phyloP scores from a whole-genome alignment of 2,797 vertebrate genomes.

The Lateolabrax maculatus region DNA sequence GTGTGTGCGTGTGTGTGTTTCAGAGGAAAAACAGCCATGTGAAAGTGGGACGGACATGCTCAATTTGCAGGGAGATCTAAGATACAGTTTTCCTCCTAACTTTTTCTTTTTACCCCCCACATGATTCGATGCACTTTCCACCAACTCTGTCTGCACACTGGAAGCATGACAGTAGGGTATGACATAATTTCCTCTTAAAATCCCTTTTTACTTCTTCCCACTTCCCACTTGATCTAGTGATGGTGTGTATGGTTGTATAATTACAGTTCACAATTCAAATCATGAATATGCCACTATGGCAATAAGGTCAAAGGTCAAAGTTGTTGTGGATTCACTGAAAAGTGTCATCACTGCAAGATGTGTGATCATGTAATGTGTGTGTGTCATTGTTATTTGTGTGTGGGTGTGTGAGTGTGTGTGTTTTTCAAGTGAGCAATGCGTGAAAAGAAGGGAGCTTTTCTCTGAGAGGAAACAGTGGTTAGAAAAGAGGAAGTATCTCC shows the following conservation, averaged over 20 bases:
- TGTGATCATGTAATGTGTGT: not conserved
- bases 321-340: not conserved
- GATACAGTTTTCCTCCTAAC: constrained; percentile 41
- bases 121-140: constrained; percentile 25
- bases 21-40: constrained; percentile 20
- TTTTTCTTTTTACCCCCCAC: constrained; percentile 19
- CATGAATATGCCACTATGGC: not conserved
- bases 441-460: constrained; percentile 41
- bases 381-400: not conserved
- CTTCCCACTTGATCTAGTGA: constrained; percentile 37
- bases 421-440: constrained; percentile 8
- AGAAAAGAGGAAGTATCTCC: constrained; percentile 70
- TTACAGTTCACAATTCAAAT: constrained; percentile 24
- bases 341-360: not conserved
- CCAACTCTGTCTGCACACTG: constrained; percentile 18
- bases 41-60: constrained; percentile 25
- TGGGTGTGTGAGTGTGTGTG: not conserved
- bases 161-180: constrained; percentile 18
- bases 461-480: constrained; percentile 60
- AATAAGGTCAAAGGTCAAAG: constrained; percentile 40
- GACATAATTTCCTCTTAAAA: constrained; percentile 54
- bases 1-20: constrained; percentile 18
- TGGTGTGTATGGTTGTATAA: constrained; percentile 26
- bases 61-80: constrained; percentile 38
- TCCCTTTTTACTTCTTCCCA: constrained; percentile 36